phyloP scores from a whole-genome alignment of 2,797 vertebrate species.

The Cygnus olor region DNA sequence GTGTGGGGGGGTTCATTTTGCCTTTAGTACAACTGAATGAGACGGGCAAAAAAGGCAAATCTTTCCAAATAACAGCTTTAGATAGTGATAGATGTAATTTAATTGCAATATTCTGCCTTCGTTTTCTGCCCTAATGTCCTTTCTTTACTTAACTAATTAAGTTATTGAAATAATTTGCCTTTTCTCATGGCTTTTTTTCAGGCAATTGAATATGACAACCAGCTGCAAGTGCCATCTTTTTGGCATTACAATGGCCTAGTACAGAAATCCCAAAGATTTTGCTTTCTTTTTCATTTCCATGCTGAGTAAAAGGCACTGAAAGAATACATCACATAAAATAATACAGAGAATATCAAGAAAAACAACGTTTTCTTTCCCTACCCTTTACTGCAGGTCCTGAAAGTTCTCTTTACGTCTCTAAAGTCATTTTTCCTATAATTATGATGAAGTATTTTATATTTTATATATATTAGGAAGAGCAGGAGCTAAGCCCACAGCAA shows the following conservation, averaged over 20 bases:
- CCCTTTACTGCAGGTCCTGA: not conserved
- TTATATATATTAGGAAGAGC: not conserved
- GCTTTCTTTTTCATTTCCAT: not conserved
- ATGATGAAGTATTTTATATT: not conserved
- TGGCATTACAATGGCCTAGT: accelerated
- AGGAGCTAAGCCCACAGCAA: not conserved
- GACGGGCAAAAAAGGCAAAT: not conserved
- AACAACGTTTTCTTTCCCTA: not conserved
- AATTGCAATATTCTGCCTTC: not conserved
- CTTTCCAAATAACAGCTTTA: not conserved
- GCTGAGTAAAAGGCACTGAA: not conserved
- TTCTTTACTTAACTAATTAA: not conserved
- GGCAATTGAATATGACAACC: not conserved
- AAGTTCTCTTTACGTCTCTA: not conserved
- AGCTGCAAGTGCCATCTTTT: not conserved
- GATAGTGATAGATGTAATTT: not conserved
- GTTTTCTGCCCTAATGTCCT: not conserved
- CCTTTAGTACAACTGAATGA: not conserved
- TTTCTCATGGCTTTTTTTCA: not conserved
- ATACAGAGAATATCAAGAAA: not conserved
- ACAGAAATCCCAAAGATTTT: not conserved
- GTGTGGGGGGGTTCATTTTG: not conserved
- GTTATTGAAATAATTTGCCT: slow-evolving; percentile 2
- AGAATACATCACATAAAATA: not conserved
- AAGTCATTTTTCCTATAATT: not conserved